Evolutionary conservation across 2,113 vertebrate species (phyloP).

Genomic region (Myotis yumanensis): DNA sequence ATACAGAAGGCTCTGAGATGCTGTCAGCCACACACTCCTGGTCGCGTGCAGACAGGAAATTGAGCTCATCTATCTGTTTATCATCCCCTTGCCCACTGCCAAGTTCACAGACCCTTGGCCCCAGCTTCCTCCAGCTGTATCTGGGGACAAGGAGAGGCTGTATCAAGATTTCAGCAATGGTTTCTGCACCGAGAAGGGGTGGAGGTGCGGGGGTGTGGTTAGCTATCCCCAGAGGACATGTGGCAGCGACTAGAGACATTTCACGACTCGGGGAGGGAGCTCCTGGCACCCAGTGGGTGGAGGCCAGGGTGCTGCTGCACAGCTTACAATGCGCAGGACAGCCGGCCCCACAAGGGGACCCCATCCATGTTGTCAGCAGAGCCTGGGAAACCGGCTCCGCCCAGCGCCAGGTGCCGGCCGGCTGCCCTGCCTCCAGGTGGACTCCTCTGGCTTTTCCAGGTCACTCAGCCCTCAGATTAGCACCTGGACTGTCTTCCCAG

Average conservation of each 20-base stretch:
- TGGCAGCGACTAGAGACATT: not conserved
- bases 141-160: not conserved
- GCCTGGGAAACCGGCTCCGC: not conserved
- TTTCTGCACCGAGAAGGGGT: not conserved
- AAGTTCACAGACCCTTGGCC: fast-evolving
- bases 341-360: not conserved
- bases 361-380: not conserved
- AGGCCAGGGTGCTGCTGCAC: not conserved
- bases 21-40: fast-evolving
- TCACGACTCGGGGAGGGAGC: not conserved
- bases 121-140: not conserved
- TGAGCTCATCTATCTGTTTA: fast-evolving
- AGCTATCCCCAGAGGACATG: not conserved
- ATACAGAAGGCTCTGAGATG: not conserved
- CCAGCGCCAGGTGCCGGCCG: fast-evolving
- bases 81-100: not conserved
- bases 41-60: not conserved
- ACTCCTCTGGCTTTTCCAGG: not conserved
- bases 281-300: not conserved
- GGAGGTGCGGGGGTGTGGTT: fast-evolving
- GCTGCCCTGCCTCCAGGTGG: not conserved
- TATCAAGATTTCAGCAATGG: no score
- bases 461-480: not conserved
- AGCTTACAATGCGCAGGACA: fast-evolving
- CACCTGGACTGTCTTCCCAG: fast-evolving